Percentiles rank a stretch among this genome's conserved stretches.
These are phyloP conservation scores for Trichogramma dendrolimi DNA, from an alignment of 2,888 invertebrate species.

Conservation along the genomic window DNA sequence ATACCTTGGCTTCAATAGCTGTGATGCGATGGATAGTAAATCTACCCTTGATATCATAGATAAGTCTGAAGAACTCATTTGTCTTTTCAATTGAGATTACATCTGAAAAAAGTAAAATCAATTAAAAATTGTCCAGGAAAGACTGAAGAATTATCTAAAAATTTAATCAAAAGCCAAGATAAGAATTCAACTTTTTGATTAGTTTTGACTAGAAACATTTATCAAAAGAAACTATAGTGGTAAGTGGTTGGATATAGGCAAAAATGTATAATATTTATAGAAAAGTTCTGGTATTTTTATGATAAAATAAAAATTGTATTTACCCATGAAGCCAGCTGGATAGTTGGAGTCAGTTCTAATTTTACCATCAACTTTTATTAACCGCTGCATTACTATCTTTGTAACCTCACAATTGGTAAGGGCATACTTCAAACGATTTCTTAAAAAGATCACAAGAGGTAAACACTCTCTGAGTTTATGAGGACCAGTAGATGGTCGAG, in stretches of 20 bases:
- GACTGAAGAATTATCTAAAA: conserved; percentile 50
- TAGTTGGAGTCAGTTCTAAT: conserved; percentile 95
- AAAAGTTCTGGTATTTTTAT: background rate
- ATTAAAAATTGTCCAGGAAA: conserved; percentile 53
- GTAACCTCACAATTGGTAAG: conserved; percentile 93
- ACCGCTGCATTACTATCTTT: conserved; percentile 96
- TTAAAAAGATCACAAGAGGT: conserved; percentile 91
- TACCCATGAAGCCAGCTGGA: conserved; percentile 99
- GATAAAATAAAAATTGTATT: conserved; percentile 46
- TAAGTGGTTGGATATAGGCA: conserved; percentile 42
- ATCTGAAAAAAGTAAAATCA: conserved; percentile 63
- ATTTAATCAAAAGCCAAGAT: conserved; percentile 54
- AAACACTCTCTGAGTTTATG: conserved; percentile 97
- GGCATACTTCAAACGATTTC: conserved; percentile 97
- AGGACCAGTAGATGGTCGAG: conserved; percentile 94
- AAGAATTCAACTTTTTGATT: conserved; percentile 46
- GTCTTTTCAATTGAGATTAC: conserved; percentile 98
- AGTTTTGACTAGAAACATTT: conserved; percentile 52
- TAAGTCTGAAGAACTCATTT: conserved; percentile 92
- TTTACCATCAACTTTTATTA: conserved; percentile 98
- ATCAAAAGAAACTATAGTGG: conserved; percentile 33
- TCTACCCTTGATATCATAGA: conserved; percentile 98
- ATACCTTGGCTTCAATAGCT: conserved; percentile 93
- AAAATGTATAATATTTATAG: conserved; percentile 2
- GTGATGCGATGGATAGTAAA: conserved; percentile 97